Base-by-base conservation (phyloP, 2,113 vertebrate genomes). In the Hydrolagus affinis region DNA sequence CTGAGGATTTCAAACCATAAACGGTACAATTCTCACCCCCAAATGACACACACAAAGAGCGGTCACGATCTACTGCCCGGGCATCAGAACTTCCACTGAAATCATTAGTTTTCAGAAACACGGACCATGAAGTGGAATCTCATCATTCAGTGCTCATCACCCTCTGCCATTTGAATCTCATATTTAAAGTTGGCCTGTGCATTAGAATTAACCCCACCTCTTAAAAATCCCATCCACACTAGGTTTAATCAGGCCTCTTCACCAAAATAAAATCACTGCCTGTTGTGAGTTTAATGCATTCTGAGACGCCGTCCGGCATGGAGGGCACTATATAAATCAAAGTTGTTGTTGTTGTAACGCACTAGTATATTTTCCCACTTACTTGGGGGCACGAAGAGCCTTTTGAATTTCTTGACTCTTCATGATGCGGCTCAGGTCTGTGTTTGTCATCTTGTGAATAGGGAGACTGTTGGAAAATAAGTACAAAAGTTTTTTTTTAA, bases 361-460 rank as follows among this genome's bases (percentile, higher is more conserved):
- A 44, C 44, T 44, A 44, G 44, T 44, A 44, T 6, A 8, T 4
- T 70, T 9, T 14, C 30, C 17, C 59, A 7, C 91, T 91, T 94
- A 98, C 98, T 91, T 96, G 0, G 97, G 97, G 90, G 95, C 88
- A 89, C 95, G 94, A 85, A 99, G 95, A 0, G 95, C 96, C 90
- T 96, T 97, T 92, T 97, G 96, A 89, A 99, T 96, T 87, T 98
- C 97, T 85, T 95, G 96, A 87, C 97, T 99, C 90, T 97, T 97
- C 88, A 99, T 91, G 89, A 99, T 96, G 89, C 98, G 95, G 88
- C 94, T 94, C 76, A 98, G 92, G 88, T 99, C 98, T 59, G 98
- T 97, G 87, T 98, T 99, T 88, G 96, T 95, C 98, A 99, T 98
- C 92, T 98, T 99, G 89, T 99, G 97, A 96, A 98, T 96, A 0